Conservation (phyloP, 92 coral and sea anemone species). For the Plumapathes pennacea region DNA sequence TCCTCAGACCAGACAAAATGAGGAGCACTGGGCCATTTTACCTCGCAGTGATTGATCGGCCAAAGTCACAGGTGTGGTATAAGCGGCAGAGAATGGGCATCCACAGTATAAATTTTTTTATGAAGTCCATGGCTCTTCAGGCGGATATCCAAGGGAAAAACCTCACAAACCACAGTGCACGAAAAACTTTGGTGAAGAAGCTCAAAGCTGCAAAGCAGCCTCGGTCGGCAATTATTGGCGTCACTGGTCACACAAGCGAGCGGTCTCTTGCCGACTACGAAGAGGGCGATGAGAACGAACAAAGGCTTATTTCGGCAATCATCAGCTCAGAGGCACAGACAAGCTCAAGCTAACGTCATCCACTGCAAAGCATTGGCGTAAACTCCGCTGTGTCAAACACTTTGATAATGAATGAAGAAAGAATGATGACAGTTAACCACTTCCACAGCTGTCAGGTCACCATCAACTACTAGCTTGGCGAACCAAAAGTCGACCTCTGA, state of each 20-base stretch:
- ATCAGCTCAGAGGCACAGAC: constrained; percentile 3
- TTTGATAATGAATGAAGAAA: not conserved
- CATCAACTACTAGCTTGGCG: not conserved
- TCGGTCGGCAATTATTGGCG: constrained; percentile 9
- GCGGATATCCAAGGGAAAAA: not conserved
- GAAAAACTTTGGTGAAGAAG: constrained; percentile 18
- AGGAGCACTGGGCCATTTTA: constrained; percentile 11
- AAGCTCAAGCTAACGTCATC: constrained; percentile 1
- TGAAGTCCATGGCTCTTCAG: not conserved
- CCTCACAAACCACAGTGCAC: constrained; percentile 11
- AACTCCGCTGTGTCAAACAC: constrained; percentile 1
- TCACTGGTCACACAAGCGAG: constrained; percentile 17
- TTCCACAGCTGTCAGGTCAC: constrained; percentile 33
- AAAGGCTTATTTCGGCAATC: constrained; percentile 24
- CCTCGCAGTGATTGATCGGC: constrained; percentile 6
- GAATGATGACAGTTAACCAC: constrained; percentile 9
- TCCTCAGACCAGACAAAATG: constrained; percentile 10
- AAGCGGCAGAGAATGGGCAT: constrained; percentile 32
- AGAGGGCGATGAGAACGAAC: constrained; percentile 27
- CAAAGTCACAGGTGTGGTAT: constrained; percentile 16
- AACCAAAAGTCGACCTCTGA: no score
- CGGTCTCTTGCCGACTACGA: constrained; percentile 33
- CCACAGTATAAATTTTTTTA: constrained; percentile 10
- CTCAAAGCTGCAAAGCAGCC: constrained; percentile 25
- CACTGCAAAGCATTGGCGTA: not conserved